Evolutionary conservation across 2,888 invertebrate genomes (phyloP), one percentile per base, ranked within the genome.

Genomic region (Oxyteleia sp.): DNA sequence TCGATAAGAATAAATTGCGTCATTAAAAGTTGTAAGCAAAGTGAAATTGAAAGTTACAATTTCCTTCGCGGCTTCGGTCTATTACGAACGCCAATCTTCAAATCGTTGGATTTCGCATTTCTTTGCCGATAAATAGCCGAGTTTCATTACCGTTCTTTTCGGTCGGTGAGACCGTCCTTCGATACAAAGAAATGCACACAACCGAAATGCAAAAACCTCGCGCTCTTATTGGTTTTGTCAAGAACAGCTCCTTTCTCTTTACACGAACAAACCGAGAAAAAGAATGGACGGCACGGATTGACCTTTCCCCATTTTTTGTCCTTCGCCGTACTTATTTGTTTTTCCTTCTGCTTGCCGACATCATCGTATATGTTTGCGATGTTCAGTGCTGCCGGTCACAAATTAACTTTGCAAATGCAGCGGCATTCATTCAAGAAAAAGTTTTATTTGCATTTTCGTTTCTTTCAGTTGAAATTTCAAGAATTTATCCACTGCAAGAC

Each of bases 231-330:
- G 61, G 53, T 61, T 74, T 75, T 74, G 63, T 63, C 68, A 81
- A 75, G 74, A 63, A 61, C 47, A 63, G 75, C 74, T 81, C 68
- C 74, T 81, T 81, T 81, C 81, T 74, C 74, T 69, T 81, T 75
- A 47, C 72, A 74, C 49, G 66, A 45, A 61, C 64, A 53, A 47
- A 41, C 49, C n/a, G 43, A 64, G 57, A 32, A 72, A 66, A 80
- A 55, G 78, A 78, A 61, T 15, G 55, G 7, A 41, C 47, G 8
- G 29, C 29, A 53, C 41, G 55, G 79, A 80, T 71, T 80, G 79
- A 72, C 79, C 79, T 72, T 72, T 72, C 59, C 47, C 59, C 43
- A 43, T 57, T 72, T 64, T 80, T 57, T 49, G 45, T 66, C 66
- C 72, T 69, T 63, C 18, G 41, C n/a, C 13, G 20, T 7, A 1